A percentile compares a stretch with the other conserved stretches of the same genome.
These are phyloP conservation scores for Cybosia mesomella DNA, from an alignment of 2,888 invertebrate genomes.

Conservation along the genomic window DNA sequence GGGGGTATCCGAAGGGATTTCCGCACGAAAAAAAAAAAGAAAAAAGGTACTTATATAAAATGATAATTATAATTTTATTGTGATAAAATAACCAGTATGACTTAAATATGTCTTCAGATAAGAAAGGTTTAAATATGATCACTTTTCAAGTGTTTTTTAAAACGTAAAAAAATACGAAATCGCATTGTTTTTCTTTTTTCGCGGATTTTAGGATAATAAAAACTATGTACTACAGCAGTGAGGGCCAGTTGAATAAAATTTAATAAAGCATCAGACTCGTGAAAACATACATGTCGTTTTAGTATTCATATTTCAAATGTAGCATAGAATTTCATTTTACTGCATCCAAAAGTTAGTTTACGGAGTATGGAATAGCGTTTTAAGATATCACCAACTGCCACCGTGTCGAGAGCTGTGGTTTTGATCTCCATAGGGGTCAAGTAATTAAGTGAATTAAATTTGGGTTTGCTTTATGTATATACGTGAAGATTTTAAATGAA, in stretches of 20 bases:
- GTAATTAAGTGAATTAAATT: not conserved
- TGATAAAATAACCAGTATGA: too few relatives aligned
- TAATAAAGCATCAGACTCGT: not conserved
- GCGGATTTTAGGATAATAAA: not conserved
- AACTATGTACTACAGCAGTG: not conserved
- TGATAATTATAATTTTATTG: too few relatives aligned
- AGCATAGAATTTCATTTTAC: conserved; percentile 31
- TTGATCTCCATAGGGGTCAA: not conserved
- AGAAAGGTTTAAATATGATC: too few relatives aligned
- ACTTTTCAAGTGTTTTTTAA: too few relatives aligned
- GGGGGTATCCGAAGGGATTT: too few relatives aligned
- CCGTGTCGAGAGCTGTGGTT: not conserved
- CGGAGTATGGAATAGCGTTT: not conserved
- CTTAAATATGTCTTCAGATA: too few relatives aligned
- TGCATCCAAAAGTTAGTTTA: not conserved
- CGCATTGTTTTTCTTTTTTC: too few relatives aligned
- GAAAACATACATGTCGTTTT: not conserved
- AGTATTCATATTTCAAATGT: not conserved
- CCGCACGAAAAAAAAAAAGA: too few relatives aligned
- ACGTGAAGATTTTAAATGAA: not conserved
- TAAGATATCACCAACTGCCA: not conserved
- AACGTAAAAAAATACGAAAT: too few relatives aligned
- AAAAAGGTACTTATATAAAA: too few relatives aligned
- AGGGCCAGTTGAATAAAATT: not conserved
- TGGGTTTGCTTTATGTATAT: not conserved